Evolutionary conservation across 2,113 vertebrate genomes (phyloP).

Genomic region (Chionis minor): DNA sequence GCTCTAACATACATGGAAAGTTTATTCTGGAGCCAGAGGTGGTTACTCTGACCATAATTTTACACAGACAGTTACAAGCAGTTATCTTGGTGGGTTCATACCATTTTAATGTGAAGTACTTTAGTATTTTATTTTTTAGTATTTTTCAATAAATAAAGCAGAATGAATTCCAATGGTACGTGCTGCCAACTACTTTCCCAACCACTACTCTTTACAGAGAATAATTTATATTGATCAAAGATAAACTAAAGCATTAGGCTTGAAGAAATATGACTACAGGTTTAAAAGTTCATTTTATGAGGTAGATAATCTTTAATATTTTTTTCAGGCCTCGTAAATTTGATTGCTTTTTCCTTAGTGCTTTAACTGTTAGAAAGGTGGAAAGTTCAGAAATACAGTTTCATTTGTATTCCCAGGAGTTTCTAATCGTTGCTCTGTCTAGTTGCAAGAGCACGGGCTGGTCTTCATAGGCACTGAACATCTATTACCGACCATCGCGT

Average conservation of each 20-base stretch:
- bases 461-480: background rate
- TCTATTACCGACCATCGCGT: background rate
- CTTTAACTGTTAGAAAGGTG: background rate
- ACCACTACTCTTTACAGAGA: conserved; percentile 34
- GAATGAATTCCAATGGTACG: conserved; percentile 33
- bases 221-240: conserved; percentile 74
- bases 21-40: conserved; percentile 60
- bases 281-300: conserved; percentile 72
- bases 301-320: conserved; percentile 58
- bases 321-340: conserved; percentile 63
- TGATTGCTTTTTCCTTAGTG: conserved; percentile 58
- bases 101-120: conserved; percentile 52
- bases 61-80: conserved; percentile 59
- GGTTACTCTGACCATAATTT: conserved; percentile 67
- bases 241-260: conserved; percentile 68
- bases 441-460: background rate
- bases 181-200: conserved; percentile 61
- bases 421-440: background rate
- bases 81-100: conserved; percentile 56
- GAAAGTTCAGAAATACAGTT: conserved; percentile 32
- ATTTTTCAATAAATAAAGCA: conserved; percentile 73
- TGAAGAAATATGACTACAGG: conserved; percentile 58
- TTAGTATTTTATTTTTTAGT: conserved; percentile 58
- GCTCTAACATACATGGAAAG: conserved; percentile 64
- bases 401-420: background rate